Percentiles rank a stretch among this genome's conserved stretches.
Evolutionary conservation across 1,140 invertebrate genomes (phyloP).

Genomic region (Pseudomyrmex sp.): DNA sequence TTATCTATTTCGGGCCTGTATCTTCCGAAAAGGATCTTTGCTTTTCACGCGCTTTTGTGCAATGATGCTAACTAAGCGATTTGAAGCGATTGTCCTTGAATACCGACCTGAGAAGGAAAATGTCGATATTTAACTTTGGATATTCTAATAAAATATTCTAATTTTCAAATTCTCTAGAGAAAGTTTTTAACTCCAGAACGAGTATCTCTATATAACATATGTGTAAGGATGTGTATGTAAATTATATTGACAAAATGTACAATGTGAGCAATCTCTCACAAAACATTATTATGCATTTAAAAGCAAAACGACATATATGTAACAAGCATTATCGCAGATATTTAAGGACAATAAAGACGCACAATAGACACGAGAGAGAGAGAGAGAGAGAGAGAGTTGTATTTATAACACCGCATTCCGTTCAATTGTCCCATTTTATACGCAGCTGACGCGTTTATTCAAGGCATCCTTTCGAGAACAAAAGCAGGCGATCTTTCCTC

Average conservation of each 20-base stretch:
- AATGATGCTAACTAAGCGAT: constrained; percentile 54
- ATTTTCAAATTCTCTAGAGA: constrained; percentile 1
- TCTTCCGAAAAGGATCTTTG: constrained; percentile 28
- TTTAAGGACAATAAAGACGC: neutral
- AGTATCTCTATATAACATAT: neutral
- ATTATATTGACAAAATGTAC: neutral
- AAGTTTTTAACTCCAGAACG: neutral
- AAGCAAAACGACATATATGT: neutral
- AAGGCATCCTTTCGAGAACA: constrained; percentile 33
- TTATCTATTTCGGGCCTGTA: constrained; percentile 22
- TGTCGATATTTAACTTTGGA: constrained; percentile 14
- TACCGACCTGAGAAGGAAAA: neutral
- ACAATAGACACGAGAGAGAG: neutral
- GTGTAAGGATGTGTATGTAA: neutral
- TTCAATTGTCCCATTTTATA: constrained; percentile 44
- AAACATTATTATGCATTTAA: neutral
- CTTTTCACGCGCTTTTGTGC: constrained; percentile 38
- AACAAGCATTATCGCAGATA: constrained; percentile 15
- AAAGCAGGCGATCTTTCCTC: constrained; percentile 49
- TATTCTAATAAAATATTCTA: neutral
- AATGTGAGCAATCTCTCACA: neutral
- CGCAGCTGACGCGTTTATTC: constrained; percentile 45
- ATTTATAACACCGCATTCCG: neutral
- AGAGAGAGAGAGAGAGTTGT: neutral
- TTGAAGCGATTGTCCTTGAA: constrained; percentile 39